phyloP scores from a whole-genome alignment of 2,888 invertebrate genomes.

The Pristionchus arcanus region DNA sequence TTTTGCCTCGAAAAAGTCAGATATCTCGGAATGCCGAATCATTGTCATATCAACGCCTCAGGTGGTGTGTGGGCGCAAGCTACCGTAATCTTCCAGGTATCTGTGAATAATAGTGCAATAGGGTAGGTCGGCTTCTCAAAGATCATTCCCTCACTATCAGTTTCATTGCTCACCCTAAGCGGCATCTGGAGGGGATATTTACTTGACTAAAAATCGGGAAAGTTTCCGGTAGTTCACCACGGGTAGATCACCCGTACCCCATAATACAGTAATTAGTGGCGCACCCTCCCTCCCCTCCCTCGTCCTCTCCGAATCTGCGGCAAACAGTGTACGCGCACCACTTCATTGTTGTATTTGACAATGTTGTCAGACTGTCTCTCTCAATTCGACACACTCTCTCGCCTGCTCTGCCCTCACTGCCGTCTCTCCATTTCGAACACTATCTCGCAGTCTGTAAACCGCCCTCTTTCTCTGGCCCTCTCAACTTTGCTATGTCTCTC shows the following conservation, averaged over 20 bases:
- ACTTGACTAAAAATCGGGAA: too few relatives aligned
- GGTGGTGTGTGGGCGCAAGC: background rate
- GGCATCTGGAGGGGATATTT: too few relatives aligned
- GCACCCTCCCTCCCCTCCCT: background rate
- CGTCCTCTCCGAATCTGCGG: conserved; percentile 13
- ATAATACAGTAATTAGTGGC: background rate
- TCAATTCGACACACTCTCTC: background rate
- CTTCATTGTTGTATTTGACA: conserved; percentile 51
- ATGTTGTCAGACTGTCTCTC: conserved; percentile 22
- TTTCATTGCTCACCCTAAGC: too few relatives aligned
- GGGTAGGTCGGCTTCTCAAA: too few relatives aligned
- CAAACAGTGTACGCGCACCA: conserved; percentile 32
- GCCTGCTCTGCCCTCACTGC: background rate
- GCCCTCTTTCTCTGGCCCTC: background rate
- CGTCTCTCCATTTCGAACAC: conserved; percentile 10
- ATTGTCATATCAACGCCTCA: background rate
- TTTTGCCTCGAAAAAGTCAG: background rate
- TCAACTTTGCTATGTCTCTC: background rate
- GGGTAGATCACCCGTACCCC: too few relatives aligned
- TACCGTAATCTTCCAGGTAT: background rate
- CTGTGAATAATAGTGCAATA: background rate
- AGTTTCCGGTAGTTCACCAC: too few relatives aligned
- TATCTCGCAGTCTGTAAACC: conserved; percentile 15
- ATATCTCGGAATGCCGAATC: background rate
- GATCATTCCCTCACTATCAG: too few relatives aligned